These are phyloP conservation scores for Siniperca obscura DNA, from an alignment of 2,797 vertebrate species.

Conservation along the genomic window DNA sequence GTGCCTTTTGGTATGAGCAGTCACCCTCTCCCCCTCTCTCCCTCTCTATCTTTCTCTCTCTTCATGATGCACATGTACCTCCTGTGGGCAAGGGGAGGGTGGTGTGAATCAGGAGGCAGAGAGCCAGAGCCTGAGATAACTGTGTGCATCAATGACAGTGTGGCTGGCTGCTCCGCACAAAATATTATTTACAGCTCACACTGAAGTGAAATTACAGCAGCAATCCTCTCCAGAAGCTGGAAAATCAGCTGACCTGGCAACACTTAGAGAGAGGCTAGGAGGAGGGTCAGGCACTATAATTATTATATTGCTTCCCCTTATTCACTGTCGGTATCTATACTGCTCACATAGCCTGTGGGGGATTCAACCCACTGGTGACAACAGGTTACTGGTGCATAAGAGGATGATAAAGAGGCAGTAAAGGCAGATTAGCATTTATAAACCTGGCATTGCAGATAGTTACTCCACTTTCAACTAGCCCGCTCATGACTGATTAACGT, in stretches of 20 bases:
- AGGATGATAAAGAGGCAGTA: constrained; percentile 68
- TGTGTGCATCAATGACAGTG: constrained; percentile 74
- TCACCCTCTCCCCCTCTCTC: constrained; percentile 12
- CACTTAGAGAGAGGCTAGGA: constrained; percentile 71
- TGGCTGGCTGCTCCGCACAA: constrained; percentile 72
- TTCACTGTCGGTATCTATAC: constrained; percentile 81
- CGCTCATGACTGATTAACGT: constrained; percentile 47
- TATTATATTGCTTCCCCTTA: constrained; percentile 81
- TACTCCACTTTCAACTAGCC: constrained; percentile 46
- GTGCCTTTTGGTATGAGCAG: constrained; percentile 48
- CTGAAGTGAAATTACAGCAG: constrained; percentile 77
- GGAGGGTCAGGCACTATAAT: constrained; percentile 80
- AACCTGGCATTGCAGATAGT: constrained; percentile 53
- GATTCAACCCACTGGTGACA: constrained; percentile 72
- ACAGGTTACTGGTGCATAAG: constrained; percentile 79
- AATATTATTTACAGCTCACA: constrained; percentile 84
- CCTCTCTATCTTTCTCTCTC: constrained; percentile 29
- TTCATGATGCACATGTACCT: constrained; percentile 60
- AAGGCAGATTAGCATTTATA: constrained; percentile 63
- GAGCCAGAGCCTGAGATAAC: constrained; percentile 67
- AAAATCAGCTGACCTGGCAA: constrained; percentile 83
- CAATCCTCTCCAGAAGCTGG: constrained; percentile 71
- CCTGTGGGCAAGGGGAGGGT: constrained; percentile 56
- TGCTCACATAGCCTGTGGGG: constrained; percentile 70
- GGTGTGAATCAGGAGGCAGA: constrained; percentile 68